Evolutionary conservation across 2,797 vertebrate genomes (phyloP).

Genomic region (Alcedo quadribrachys): DNA sequence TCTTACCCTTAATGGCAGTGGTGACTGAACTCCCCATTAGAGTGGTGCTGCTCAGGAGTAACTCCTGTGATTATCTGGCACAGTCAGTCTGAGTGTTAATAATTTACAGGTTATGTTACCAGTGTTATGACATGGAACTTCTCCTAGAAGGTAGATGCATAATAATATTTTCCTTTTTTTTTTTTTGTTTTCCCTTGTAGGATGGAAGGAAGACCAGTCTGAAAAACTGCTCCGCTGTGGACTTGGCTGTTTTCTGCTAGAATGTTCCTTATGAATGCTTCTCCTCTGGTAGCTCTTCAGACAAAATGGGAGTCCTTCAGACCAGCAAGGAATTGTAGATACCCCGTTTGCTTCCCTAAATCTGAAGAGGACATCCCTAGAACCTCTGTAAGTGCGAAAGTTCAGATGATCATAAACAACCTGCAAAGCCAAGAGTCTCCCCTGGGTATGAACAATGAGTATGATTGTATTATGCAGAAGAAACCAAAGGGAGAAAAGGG

Average conservation of each 20-base stretch:
- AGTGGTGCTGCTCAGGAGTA: neutral
- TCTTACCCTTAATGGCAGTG: neutral
- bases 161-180: neutral
- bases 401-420: constrained; percentile 94
- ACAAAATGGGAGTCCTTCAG: constrained; percentile 92
- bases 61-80: neutral
- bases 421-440: constrained; percentile 87
- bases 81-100: neutral
- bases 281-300: constrained; percentile 89
- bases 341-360: constrained; percentile 89
- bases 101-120: neutral
- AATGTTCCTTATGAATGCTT: constrained; percentile 97
- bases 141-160: neutral
- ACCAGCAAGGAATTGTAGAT: constrained; percentile 84
- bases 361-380: constrained; percentile 80
- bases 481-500: constrained; percentile 75
- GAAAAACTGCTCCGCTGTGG: constrained; percentile 57
- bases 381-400: constrained; percentile 85
- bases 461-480: constrained; percentile 71
- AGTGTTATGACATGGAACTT: neutral
- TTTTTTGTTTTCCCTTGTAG: constrained; percentile 65
- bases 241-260: constrained; percentile 80
- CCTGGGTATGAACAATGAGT: constrained; percentile 86
- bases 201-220: constrained; percentile 71
- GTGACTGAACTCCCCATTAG: neutral